These are phyloP conservation scores for Drosophila setifemur DNA, from an alignment of 1,140 invertebrate species.

Conservation along the genomic window DNA sequence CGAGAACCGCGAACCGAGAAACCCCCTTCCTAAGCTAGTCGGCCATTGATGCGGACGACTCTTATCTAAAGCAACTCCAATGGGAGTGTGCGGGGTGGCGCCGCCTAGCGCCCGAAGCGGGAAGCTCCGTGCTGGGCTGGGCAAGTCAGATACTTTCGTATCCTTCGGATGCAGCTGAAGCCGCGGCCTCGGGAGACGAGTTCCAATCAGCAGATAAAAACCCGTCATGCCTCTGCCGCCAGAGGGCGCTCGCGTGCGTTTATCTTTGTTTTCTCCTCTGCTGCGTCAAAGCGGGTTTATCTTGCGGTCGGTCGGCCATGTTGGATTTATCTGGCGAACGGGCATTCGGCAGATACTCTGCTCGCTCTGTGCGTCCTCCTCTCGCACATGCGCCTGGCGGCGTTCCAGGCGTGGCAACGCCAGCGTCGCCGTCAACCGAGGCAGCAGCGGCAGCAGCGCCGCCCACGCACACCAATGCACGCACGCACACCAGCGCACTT, in stretches of 20 bases:
- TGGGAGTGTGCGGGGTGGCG: background rate
- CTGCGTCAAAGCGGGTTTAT: conserved; percentile 39
- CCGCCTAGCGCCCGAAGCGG: conserved; percentile 49
- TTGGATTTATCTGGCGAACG: conserved; percentile 64
- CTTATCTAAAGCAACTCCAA: conserved; percentile 35
- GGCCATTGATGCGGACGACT: conserved; percentile 16
- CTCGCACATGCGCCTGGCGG: conserved; percentile 64
- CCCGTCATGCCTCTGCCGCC: background rate
- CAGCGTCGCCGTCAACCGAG: conserved; percentile 22
- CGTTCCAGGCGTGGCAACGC: conserved; percentile 61
- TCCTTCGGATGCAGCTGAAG: conserved; percentile 16
- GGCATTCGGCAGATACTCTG: conserved; percentile 39
- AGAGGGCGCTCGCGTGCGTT: conserved; percentile 15
- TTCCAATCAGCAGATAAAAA: conserved; percentile 49
- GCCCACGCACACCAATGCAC: conserved; percentile 56
- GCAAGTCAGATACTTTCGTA: conserved; percentile 19
- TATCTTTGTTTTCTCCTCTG: conserved; percentile 1
- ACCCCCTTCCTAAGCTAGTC: conserved; percentile 5
- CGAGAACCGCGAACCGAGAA: background rate
- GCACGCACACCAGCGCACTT: conserved; percentile 47
- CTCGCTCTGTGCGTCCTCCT: conserved; percentile 58
- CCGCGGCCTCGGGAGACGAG: conserved; percentile 33
- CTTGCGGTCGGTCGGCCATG: conserved; percentile 54
- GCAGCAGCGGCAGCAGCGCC: conserved; percentile 28
- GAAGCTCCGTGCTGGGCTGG: conserved; percentile 36